Conservation (phyloP, 2,888 invertebrate genomes). For the Drosophila anomalipes region DNA sequence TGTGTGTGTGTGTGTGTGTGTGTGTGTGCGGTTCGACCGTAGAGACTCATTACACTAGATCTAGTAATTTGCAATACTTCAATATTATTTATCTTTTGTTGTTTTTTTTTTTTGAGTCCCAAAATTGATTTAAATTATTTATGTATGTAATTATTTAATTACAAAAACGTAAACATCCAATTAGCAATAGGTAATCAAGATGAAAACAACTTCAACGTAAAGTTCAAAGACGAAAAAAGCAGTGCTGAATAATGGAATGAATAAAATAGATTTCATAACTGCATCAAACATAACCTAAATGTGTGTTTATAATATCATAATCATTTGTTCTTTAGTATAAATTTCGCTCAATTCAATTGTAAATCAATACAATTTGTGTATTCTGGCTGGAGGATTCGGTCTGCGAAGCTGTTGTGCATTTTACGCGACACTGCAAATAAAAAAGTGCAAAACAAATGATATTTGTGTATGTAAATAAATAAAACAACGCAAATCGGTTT, state of each 20-base stretch:
- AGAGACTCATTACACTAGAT: constrained; percentile 66
- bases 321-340: neutral
- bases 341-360: constrained; percentile 32
- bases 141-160: constrained; percentile 38
- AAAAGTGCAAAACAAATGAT: constrained; percentile 31
- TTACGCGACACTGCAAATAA: constrained; percentile 70
- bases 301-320: neutral
- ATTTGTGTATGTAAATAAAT: constrained; percentile 18
- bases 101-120: constrained; percentile 62
- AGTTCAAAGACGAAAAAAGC: constrained; percentile 13
- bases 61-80: constrained; percentile 26
- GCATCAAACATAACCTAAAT: constrained; percentile 31
- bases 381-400: constrained; percentile 58
- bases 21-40: constrained; percentile 72
- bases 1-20: constrained; percentile 8
- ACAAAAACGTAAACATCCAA: constrained; percentile 62
- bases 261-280: constrained; percentile 15
- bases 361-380: constrained; percentile 43
- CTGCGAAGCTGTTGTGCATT: constrained; percentile 63
- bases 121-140: constrained; percentile 74
- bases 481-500: constrained; percentile 21
- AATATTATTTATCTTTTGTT: constrained; percentile 27
- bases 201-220: constrained; percentile 40
- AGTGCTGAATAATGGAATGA: constrained; percentile 35
- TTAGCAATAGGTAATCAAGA: constrained; percentile 37